phyloP scores from a whole-genome alignment of 2,888 invertebrate species.

The Hedya salicella region DNA sequence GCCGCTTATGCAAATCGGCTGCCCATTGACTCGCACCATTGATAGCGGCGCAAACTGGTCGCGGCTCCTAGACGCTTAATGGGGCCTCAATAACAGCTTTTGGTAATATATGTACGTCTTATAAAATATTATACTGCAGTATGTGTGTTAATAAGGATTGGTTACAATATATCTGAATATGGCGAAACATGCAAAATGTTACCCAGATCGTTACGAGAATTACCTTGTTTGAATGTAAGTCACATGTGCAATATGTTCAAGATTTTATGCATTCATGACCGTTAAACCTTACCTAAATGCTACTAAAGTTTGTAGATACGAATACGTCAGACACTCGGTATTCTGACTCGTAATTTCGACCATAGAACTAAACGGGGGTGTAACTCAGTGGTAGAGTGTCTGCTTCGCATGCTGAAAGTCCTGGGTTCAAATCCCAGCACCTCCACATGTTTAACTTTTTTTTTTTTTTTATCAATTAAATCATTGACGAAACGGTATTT shows the following conservation, averaged over 20 bases:
- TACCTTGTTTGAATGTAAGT: too few relatives aligned
- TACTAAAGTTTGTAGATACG: too few relatives aligned
- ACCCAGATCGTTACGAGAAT: too few relatives aligned
- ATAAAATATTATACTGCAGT: background rate
- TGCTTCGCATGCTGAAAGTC: conserved; percentile 89
- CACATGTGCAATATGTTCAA: too few relatives aligned
- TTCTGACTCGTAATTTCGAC: too few relatives aligned
- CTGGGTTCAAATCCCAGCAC: conserved; percentile 88
- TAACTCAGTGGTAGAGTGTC: conserved; percentile 86
- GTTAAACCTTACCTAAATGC: too few relatives aligned
- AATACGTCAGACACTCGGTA: too few relatives aligned
- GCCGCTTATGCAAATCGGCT: conserved; percentile 30
- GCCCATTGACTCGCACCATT: conserved; percentile 37
- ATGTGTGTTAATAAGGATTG: background rate
- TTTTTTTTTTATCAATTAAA: too few relatives aligned
- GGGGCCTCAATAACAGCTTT: conserved; percentile 32
- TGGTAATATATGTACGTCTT: conserved; percentile 20
- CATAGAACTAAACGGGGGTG: conserved; percentile 63
- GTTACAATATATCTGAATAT: too few relatives aligned
- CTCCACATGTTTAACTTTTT: conserved; percentile 68
- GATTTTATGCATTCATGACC: too few relatives aligned
- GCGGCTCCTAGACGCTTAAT: conserved; percentile 29
- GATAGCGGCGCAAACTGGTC: conserved; percentile 35
- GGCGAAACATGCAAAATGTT: too few relatives aligned
- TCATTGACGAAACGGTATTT: too few relatives aligned